Conservation (phyloP, 2,113 vertebrate genomes). For the Neogobius melanostomus region DNA sequence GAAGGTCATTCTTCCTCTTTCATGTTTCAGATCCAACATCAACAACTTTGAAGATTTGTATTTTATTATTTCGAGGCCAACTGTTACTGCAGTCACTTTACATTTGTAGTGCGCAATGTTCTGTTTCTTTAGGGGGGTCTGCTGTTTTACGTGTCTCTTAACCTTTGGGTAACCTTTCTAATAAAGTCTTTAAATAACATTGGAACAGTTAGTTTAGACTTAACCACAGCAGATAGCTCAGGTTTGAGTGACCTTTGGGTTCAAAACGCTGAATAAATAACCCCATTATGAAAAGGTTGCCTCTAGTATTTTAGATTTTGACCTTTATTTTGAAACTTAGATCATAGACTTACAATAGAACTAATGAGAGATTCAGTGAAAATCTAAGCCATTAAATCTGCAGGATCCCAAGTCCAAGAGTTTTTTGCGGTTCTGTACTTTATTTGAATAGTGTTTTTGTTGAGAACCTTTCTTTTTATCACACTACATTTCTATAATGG, state of each 20-base stretch:
- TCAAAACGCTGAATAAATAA: background rate
- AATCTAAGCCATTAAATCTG: too few species aligned
- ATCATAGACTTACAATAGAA: too few species aligned
- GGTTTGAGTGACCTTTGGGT: background rate
- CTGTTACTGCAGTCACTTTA: background rate
- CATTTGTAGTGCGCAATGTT: background rate
- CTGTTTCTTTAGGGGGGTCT: background rate
- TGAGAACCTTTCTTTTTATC: too few species aligned
- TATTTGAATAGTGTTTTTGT: too few species aligned
- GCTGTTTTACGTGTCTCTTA: background rate
- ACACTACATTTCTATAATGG: too few species aligned
- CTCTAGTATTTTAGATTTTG: background rate
- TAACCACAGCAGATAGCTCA: background rate
- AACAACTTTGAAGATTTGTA: conserved; percentile 2
- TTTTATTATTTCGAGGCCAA: background rate
- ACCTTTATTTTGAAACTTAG: background rate
- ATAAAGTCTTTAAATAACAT: background rate
- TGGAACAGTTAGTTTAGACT: too few species aligned
- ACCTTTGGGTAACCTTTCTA: background rate
- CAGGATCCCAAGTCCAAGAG: too few species aligned
- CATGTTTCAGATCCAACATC: background rate
- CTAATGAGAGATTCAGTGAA: too few species aligned
- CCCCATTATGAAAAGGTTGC: background rate
- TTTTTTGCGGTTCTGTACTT: too few species aligned
- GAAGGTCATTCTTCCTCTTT: conserved; percentile 5